Evolutionary conservation across 2,113 vertebrate species (phyloP).

Genomic region (Hemibagrus wyckioides): DNA sequence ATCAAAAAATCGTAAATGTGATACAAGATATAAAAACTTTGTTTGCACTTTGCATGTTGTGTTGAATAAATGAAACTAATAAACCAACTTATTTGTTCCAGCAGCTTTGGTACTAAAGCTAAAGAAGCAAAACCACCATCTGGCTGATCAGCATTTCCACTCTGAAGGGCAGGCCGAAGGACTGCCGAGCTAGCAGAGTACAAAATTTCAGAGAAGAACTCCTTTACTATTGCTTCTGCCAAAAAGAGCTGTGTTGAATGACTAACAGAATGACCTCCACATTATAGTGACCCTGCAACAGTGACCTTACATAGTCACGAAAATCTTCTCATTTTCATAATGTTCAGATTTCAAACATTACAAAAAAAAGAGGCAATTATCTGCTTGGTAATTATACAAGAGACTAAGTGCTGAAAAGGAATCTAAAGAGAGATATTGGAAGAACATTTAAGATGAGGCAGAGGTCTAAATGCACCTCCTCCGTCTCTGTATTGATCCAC

Average conservation of each 20-base stretch:
- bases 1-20: neutral
- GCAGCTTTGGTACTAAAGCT: neutral
- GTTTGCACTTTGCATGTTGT: neutral
- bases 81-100: neutral
- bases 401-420: neutral
- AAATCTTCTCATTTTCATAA: neutral
- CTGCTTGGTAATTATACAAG: neutral
- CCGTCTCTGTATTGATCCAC: neutral
- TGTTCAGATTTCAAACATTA: neutral
- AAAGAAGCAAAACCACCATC: neutral
- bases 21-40: neutral
- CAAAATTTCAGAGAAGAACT: neutral
- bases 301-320: neutral
- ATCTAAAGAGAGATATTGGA: neutral
- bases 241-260: neutral
- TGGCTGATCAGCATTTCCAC: constrained; percentile 6
- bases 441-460: neutral
- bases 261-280: neutral
- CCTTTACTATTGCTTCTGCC: neutral
- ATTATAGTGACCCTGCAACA: neutral
- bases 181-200: neutral
- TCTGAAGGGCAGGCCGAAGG: neutral
- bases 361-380: neutral
- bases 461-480: neutral
- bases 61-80: neutral